Base-by-base conservation (phyloP, 2,888 invertebrate genomes). In the Balanococcus diminutus region DNA sequence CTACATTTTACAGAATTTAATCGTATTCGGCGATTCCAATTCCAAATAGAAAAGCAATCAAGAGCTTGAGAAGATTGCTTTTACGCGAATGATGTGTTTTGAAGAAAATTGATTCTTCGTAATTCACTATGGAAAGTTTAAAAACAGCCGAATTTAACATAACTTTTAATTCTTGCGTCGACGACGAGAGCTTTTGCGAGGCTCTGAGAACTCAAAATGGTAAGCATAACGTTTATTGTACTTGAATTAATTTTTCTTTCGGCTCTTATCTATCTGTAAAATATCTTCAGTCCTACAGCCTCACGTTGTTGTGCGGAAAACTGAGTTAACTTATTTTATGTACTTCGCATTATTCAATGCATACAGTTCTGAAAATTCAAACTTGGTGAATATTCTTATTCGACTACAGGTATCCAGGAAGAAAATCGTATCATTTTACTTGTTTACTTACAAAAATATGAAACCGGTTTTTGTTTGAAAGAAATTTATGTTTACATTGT, bases 161-260 rank as follows among this genome's bases (percentile, higher is more conserved):
- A 51, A 32, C 42, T 1, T 85, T 85, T 51, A 42, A 11, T 31
- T 31, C 72, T 28, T 46, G 85, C 32, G 85, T 46, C 2, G 85
- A 85, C 25, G 79, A 85, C 31, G 85, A 85, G 51, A 85, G 46
- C 31, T 85, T 85, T 46, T 85, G 85, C 79, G 85, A 85, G 16
- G 28, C 75, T 1, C 36, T 85, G 1, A 39, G 39, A 42, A 85
- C 46, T 19, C 79, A 39, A 46, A 79, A 75, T 75, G 85, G 85
- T 85, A 85, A n/a, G n/a, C n/a, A n/a, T n/a, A n/a, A n/a, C n/a
- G n/a, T n/a, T n/a, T n/a, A n/a, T n/a, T 61, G 83, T 79, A 79
- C 4, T 5, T 25, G 19, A 19, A 75, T 75, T 32, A 2, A 67
- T 67, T 28, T 75, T 8, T 32, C 16, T 36, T 8, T 19, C 9